A percentile compares a stretch with the other conserved stretches of the same genome.
Conservation (phyloP, 2,797 vertebrate genomes). For the Dermochelys coriacea region DNA sequence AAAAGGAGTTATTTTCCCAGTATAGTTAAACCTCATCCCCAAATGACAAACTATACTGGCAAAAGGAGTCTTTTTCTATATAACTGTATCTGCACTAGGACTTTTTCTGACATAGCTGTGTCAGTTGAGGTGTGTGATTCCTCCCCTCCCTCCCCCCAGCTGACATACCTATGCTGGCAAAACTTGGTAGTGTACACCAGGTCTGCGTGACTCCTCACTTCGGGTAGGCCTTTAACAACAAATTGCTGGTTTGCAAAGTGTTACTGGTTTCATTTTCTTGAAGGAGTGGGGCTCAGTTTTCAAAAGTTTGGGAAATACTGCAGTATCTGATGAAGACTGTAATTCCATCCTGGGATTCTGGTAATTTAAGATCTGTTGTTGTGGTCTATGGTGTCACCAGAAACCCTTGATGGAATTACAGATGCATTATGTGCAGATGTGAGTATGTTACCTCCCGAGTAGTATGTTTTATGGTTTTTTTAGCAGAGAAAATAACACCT, state of each 20-base stretch:
- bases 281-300: conserved; percentile 44
- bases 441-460: conserved; percentile 16
- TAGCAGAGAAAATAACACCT: conserved; percentile 38
- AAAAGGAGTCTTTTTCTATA: background rate
- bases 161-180: background rate
- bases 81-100: background rate
- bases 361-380: conserved; percentile 50
- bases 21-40: background rate
- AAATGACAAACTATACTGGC: background rate
- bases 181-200: background rate
- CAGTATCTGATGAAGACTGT: conserved; percentile 63
- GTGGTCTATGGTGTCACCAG: conserved; percentile 32
- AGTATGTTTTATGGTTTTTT: conserved; percentile 39
- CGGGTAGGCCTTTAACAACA: conserved; percentile 12
- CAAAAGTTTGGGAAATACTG: conserved; percentile 7
- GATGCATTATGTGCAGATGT: background rate
- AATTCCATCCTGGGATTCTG: conserved; percentile 39
- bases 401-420: conserved; percentile 46
- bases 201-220: background rate
- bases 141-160: background rate
- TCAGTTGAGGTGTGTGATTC: background rate
- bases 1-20: background rate
- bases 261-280: conserved; percentile 8
- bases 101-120: background rate
- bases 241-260: background rate